Conservation (phyloP, 2,888 invertebrate genomes). For the Tricholauxania praeusta region DNA sequence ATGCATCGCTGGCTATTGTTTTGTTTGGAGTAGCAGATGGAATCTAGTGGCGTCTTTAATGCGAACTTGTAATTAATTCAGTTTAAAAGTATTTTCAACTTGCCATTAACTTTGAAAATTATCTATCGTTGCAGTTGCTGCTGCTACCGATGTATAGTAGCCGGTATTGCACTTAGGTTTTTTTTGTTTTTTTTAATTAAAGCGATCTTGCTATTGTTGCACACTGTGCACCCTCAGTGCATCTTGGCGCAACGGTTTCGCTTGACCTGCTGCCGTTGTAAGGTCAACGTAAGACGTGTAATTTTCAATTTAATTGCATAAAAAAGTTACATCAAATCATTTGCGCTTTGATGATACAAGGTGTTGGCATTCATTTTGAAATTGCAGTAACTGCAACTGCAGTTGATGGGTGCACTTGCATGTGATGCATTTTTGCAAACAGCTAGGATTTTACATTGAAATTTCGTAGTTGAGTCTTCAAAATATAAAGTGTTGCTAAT, state of each 20-base stretch:
- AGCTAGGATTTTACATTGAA: too few relatives aligned
- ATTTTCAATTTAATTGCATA: conserved; percentile 35
- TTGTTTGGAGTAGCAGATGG: not conserved
- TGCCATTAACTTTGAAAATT: conserved; percentile 8
- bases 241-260: conserved; percentile 50
- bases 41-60: not conserved
- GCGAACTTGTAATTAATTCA: conserved; percentile 27
- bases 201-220: conserved; percentile 21
- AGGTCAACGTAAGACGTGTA: conserved; percentile 38
- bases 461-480: too few relatives aligned
- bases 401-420: not conserved
- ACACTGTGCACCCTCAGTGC: conserved; percentile 42
- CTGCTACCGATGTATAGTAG: too few relatives aligned
- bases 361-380: too few relatives aligned
- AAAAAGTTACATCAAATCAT: conserved; percentile 18
- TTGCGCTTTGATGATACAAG: conserved; percentile 31
- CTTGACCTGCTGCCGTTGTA: conserved; percentile 46
- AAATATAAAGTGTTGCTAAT: too few relatives aligned
- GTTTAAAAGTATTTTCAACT: not conserved
- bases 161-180: conserved; percentile 3
- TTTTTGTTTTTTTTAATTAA: not conserved
- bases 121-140: not conserved
- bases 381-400: not conserved
- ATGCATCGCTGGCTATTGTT: conserved; percentile 23
- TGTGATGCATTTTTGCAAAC: too few relatives aligned